Percentiles rank a stretch among this genome's conserved stretches.
phyloP scores from a whole-genome alignment of 2,888 invertebrate species.

The Amiota mariae region DNA sequence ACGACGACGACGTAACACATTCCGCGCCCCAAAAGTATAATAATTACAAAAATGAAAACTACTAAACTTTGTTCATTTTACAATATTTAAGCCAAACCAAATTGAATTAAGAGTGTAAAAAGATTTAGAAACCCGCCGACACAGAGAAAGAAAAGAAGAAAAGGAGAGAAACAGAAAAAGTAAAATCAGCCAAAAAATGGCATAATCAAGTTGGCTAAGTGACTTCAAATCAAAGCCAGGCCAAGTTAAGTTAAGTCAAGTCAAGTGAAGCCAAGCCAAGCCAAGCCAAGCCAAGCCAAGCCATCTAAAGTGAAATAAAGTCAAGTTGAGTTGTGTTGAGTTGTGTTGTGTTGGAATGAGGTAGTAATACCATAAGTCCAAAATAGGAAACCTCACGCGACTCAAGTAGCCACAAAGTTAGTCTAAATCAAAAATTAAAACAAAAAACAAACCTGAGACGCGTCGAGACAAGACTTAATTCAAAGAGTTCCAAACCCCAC shows the following conservation, averaged over 20 bases:
- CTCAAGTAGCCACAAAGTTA: too few species aligned
- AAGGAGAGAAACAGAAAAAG: neutral
- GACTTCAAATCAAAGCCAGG: neutral
- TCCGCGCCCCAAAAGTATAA: slow-evolving; percentile 45
- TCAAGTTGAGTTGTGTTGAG: too few species aligned
- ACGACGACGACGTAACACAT: slow-evolving; percentile 50
- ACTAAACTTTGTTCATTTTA: too few species aligned
- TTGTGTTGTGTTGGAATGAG: too few species aligned
- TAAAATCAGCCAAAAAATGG: slow-evolving; percentile 17
- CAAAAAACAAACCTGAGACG: too few species aligned
- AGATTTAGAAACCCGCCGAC: too few species aligned
- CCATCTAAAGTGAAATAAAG: too few species aligned
- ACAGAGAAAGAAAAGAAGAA: neutral
- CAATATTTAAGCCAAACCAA: too few species aligned
- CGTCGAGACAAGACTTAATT: too few species aligned
- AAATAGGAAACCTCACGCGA: slow-evolving; percentile 3
- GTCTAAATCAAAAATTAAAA: too few species aligned
- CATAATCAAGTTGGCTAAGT: slow-evolving; percentile 14
- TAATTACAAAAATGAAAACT: neutral
- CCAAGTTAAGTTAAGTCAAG: neutral
- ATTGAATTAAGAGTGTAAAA: too few species aligned
- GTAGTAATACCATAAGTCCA: neutral
- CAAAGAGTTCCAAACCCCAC: too few species aligned
- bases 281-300: neutral
- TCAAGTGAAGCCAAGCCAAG: neutral